Percentiles rank a stretch among this genome's conserved stretches.
Evolutionary conservation across 2,797 vertebrate species (phyloP).

Genomic region (Salmo trutta): DNA sequence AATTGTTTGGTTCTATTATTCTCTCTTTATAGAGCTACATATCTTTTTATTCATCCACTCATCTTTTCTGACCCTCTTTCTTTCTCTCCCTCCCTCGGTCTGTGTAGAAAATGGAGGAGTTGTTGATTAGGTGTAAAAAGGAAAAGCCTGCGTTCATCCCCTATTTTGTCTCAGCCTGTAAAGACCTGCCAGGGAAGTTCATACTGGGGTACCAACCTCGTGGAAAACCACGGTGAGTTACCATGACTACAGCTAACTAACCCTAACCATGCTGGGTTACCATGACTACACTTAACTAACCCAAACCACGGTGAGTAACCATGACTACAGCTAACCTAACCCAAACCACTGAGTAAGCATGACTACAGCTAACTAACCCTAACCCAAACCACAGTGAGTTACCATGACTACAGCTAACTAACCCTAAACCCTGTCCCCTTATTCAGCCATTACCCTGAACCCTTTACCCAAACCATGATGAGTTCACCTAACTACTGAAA

Average conservation of each 20-base stretch:
- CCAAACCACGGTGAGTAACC: too few relatives aligned
- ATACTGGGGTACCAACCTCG: slow-evolving; percentile 97
- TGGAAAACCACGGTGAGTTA: slow-evolving; percentile 87
- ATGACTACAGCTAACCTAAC: neutral
- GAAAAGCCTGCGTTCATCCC: slow-evolving; percentile 99
- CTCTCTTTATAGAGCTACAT: too few relatives aligned
- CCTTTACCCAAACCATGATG: too few relatives aligned
- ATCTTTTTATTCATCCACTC: neutral
- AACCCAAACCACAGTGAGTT: neutral
- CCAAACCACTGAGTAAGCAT: neutral
- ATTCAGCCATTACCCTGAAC: too few relatives aligned
- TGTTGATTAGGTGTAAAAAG: slow-evolving; percentile 91
- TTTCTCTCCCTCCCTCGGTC: neutral
- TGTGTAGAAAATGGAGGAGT: slow-evolving; percentile 95
- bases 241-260: neutral
- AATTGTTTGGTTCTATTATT: neutral
- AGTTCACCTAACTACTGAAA: too few relatives aligned
- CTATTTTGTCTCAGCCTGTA: slow-evolving; percentile 94
- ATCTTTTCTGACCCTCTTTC: slow-evolving; percentile 14
- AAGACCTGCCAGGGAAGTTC: slow-evolving; percentile 97
- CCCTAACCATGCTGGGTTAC: neutral
- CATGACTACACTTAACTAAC: neutral
- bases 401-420: neutral
- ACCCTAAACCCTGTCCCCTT: too few relatives aligned
- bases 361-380: too few relatives aligned